Conservation (phyloP, 2,888 invertebrate species). For the Saturnia pavonia region DNA sequence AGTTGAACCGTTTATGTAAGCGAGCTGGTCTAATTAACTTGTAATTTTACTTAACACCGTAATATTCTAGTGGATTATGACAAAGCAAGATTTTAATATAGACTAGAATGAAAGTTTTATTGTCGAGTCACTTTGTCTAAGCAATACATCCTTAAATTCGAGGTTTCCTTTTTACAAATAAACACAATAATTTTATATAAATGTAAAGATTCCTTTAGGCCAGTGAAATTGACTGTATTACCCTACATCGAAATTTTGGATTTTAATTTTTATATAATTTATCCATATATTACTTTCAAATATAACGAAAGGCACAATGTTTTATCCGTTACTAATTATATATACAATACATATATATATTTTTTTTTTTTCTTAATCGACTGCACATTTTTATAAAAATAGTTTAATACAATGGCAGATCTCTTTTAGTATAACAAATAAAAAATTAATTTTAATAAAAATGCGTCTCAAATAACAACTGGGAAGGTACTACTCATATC, state of each 20-base stretch:
- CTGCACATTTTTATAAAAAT: slow-evolving; percentile 52
- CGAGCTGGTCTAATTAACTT: slow-evolving; percentile 5
- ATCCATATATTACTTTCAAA: slow-evolving; percentile 51
- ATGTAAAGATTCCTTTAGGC: slow-evolving; percentile 65
- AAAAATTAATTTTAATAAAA: slow-evolving; percentile 30
- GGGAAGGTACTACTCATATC: not conserved
- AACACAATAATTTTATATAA: slow-evolving; percentile 58
- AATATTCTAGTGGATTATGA: slow-evolving; percentile 42
- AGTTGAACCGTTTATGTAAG: not conserved
- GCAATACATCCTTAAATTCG: slow-evolving; percentile 74
- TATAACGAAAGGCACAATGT: slow-evolving; percentile 78
- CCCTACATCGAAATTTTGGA: slow-evolving; percentile 62
- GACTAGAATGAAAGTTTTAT: slow-evolving; percentile 76
- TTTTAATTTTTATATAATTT: slow-evolving; percentile 35
- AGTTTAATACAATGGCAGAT: slow-evolving; percentile 66
- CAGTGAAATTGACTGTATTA: slow-evolving; percentile 76
- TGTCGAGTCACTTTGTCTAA: slow-evolving; percentile 74
- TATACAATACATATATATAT: slow-evolving; percentile 40
- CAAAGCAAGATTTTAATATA: slow-evolving; percentile 66
- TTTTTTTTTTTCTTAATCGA: slow-evolving; percentile 31
- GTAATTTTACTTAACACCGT: slow-evolving; percentile 14
- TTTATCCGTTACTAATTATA: slow-evolving; percentile 54
- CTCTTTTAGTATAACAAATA: slow-evolving; percentile 57
- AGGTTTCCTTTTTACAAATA: slow-evolving; percentile 58
- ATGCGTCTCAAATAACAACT: slow-evolving; percentile 23